phyloP scores from a whole-genome alignment of 2,888 invertebrate genomes.

The Amphipyra tragopoginis region DNA sequence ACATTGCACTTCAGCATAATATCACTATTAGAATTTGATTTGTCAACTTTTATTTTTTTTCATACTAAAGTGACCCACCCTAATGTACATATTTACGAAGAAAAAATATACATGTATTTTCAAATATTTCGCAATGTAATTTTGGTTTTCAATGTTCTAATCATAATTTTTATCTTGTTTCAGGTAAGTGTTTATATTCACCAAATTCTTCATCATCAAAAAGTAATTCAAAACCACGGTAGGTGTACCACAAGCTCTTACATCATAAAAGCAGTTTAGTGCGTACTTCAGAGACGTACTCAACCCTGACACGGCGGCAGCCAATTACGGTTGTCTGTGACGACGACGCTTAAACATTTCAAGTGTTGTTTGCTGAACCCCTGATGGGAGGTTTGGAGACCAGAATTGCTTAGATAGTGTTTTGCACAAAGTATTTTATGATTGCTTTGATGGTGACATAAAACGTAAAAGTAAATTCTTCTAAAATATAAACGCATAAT shows the following conservation, averaged over 20 bases:
- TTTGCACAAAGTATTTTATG: constrained; percentile 19
- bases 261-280: constrained; percentile 37
- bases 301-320: constrained; percentile 25
- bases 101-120: too few species aligned
- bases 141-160: too few species aligned
- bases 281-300: constrained; percentile 22
- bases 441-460: constrained; percentile 14
- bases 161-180: constrained; percentile 37
- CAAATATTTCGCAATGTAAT: too few species aligned
- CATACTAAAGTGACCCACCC: too few species aligned
- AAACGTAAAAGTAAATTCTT: neutral
- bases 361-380: constrained; percentile 24
- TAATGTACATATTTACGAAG: too few species aligned
- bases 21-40: too few species aligned
- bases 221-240: constrained; percentile 24
- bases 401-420: constrained; percentile 23
- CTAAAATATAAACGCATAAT: constrained; percentile 3
- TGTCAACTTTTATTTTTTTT: too few species aligned
- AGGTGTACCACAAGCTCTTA: constrained; percentile 21
- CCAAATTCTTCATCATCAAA: constrained; percentile 14
- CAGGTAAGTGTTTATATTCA: constrained; percentile 52
- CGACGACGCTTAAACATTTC: constrained; percentile 20
- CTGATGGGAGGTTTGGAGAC: constrained; percentile 17
- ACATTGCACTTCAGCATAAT: too few species aligned
- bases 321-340: constrained; percentile 48